Conservation (phyloP, 2,113 vertebrate genomes). For the Planiliza haematocheilus region DNA sequence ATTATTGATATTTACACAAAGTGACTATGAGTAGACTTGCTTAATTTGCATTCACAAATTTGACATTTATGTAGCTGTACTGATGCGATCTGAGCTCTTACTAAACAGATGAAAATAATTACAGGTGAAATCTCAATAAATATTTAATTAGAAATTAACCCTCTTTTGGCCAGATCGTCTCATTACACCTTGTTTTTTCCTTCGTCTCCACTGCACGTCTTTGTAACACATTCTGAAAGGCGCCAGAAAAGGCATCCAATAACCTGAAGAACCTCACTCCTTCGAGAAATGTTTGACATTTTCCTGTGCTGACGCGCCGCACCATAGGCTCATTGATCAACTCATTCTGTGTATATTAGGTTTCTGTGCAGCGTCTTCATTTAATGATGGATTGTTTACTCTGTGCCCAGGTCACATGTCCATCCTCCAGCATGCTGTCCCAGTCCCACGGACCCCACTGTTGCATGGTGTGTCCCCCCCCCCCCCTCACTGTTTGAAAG, state of each 20-base stretch:
- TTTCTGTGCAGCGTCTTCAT: slow-evolving; percentile 46
- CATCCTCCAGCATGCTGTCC: slow-evolving; percentile 33
- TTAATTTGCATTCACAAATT: neutral
- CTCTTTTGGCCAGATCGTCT: neutral
- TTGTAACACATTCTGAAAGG: slow-evolving; percentile 23
- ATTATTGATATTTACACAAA: neutral
- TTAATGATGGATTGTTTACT: slow-evolving; percentile 46
- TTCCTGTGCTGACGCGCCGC: slow-evolving; percentile 14
- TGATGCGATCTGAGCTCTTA: neutral
- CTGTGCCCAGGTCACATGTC: slow-evolving; percentile 16
- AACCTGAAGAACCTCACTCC: slow-evolving; percentile 18
- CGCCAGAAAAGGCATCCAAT: slow-evolving; percentile 29
- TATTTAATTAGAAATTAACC: neutral
- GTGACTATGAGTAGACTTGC: neutral
- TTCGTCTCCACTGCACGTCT: neutral
- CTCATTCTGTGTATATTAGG: slow-evolving; percentile 42
- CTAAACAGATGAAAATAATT: neutral
- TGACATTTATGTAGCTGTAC: slow-evolving; percentile 3
- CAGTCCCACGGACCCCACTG: slow-evolving; percentile 37
- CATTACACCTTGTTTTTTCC: slow-evolving; percentile 6
- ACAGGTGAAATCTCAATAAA: neutral
- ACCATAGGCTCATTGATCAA: slow-evolving; percentile 57
- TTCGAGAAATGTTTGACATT: slow-evolving; percentile 54
- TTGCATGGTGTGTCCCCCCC: slow-evolving; percentile 10
- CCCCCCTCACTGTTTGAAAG: neutral